phyloP scores from a whole-genome alignment of 2,113 vertebrate species.

The Varanus komodoensis region DNA sequence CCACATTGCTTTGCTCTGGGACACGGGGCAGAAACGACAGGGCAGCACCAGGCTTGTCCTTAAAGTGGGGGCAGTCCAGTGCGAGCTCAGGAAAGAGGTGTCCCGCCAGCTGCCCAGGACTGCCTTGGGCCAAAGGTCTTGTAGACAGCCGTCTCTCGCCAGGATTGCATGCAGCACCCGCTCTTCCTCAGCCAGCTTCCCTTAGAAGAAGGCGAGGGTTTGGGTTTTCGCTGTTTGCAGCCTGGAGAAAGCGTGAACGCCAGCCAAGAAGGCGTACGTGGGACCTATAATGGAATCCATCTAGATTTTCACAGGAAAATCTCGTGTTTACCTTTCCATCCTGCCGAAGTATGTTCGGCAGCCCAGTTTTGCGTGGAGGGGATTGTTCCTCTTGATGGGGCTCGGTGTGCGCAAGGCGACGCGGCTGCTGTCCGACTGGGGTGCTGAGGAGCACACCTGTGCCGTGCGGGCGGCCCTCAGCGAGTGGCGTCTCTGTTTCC shows the following conservation, averaged over 20 bases:
- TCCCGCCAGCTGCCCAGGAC: neutral
- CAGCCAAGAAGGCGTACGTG: too few species aligned
- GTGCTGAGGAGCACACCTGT: neutral
- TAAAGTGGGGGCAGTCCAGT: neutral
- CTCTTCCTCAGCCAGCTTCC: neutral
- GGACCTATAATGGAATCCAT: neutral
- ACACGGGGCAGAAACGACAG: neutral
- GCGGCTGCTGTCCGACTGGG: neutral
- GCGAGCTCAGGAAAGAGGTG: too few species aligned
- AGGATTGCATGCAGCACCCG: neutral
- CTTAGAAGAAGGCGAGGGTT: neutral
- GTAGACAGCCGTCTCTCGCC: neutral
- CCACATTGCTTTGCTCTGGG: neutral
- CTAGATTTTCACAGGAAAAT: too few species aligned
- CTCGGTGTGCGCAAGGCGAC: neutral
- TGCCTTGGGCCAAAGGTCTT: neutral
- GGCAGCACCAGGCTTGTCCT: neutral
- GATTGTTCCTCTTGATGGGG: neutral
- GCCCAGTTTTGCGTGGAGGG: neutral
- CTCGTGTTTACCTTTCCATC: neutral
- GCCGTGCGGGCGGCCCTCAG: constrained; percentile 55
- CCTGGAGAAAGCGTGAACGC: too few species aligned
- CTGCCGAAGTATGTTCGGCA: neutral
- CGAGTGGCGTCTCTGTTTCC: constrained; percentile 72
- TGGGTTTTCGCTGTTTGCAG: neutral